Conservation (phyloP, 2,113 vertebrate species). For the Aythya baeri region DNA sequence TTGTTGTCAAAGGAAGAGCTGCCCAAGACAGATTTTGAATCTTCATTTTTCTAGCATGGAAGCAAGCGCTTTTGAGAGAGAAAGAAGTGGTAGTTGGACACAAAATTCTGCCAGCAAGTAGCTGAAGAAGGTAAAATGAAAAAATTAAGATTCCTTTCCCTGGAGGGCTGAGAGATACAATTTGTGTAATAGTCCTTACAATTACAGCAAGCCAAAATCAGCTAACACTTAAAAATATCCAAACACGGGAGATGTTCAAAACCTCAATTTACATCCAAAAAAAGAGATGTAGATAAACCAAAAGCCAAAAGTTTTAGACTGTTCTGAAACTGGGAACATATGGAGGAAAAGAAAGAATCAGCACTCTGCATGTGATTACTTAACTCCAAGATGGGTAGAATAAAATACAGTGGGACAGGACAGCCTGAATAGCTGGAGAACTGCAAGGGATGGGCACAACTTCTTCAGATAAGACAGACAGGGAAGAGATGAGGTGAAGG, state of each 20-base stretch:
- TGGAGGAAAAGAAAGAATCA: background rate
- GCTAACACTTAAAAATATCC: background rate
- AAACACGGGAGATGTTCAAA: background rate
- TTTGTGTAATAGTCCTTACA: conserved; percentile 24
- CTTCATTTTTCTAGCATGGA: background rate
- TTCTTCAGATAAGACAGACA: background rate
- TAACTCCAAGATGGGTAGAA: background rate
- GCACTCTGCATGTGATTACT: accelerated
- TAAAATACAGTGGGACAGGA: background rate
- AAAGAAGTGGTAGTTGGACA: conserved; percentile 26
- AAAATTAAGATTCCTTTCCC: conserved; percentile 33
- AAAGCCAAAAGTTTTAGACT: background rate
- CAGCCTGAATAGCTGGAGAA: background rate
- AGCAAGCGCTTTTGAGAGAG: background rate
- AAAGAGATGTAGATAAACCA: background rate
- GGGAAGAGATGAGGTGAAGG: background rate
- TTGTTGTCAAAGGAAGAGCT: background rate
- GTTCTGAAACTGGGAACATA: background rate
- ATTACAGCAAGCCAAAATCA: background rate
- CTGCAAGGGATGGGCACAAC: background rate
- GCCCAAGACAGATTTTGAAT: background rate
- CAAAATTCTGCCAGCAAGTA: conserved; percentile 58
- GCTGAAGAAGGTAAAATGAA: conserved; percentile 58
- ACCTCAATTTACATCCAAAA: background rate
- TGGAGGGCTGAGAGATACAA: background rate